Base-by-base conservation (phyloP, 1,140 invertebrate genomes). In the Lethocerus indicus region DNA sequence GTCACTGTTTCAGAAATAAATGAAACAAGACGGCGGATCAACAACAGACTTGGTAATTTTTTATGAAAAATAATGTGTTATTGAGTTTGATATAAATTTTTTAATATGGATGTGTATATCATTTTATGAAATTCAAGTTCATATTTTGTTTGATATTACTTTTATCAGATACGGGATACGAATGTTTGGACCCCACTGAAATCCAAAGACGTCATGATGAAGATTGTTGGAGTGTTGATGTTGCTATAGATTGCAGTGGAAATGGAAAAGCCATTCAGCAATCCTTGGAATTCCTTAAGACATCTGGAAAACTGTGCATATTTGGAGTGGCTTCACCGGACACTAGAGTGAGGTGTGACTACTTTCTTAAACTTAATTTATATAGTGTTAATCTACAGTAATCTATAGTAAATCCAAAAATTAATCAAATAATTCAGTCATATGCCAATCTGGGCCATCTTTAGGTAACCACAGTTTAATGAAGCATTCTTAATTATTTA, bases 191-290 rank as follows among this genome's bases (percentile, higher is more conserved):
- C 23, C 77, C 77, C 0, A 61, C 67, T n/a, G 65, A 77, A 21
- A 65, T 69, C 23, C 55, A 61, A 13, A 65, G 66, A 7, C 63
- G 67, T 29, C 54, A 40, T 20, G 18, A 53, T 55, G 28, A 21
- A 47, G 0, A 46, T 54, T 7, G n/a, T n/a, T 61, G 45, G 24
- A 57, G 62, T 0, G 78, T 73, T 55, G 75, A 81, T 56, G 60
- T 81, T 3, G 71, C 74, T 7, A 64, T 81, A 2, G 79, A 82
- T 54, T 81, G 78, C 52, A 81, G 78, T 59, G 79, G 79, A 24
- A 69, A 62, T 43, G 68, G 64, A 7, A 64, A 70, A 26, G 74
- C 73, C 1, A 71, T 75, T 35, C 71, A 75, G 57, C 59, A 65
- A 12, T 68, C 65, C 1, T 49, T 76, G 7, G 54, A 61, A 14